Evolutionary conservation across 2,888 invertebrate species (phyloP).

Genomic region (Zootermopsis nevadensis): DNA sequence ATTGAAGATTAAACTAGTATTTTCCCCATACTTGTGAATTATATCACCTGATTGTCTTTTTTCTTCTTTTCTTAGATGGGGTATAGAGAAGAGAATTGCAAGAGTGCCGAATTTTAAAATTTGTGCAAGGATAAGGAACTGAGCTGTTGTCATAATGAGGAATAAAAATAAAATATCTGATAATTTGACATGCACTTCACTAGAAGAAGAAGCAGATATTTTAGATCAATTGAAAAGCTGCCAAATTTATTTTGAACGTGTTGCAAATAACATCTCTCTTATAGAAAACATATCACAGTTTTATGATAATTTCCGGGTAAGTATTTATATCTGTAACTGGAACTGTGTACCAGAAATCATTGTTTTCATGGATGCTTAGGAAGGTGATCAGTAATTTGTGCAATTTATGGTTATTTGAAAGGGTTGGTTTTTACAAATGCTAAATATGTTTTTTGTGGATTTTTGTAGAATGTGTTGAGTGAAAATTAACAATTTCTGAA

Average conservation of each 20-base stretch:
- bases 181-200: background rate
- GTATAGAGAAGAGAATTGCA: slow-evolving; percentile 31
- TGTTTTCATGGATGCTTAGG: too few relatives aligned
- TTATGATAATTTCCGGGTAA: slow-evolving; percentile 20
- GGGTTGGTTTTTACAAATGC: too few relatives aligned
- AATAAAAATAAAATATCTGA: background rate
- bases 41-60: too few relatives aligned
- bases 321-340: background rate
- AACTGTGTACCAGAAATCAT: too few relatives aligned
- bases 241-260: slow-evolving; percentile 1
- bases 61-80: slow-evolving; percentile 35
- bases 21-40: too few relatives aligned
- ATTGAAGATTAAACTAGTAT: too few relatives aligned
- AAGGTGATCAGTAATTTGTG: too few relatives aligned
- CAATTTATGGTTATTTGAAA: too few relatives aligned
- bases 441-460: too few relatives aligned
- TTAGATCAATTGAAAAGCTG: slow-evolving; percentile 21
- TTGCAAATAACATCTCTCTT: background rate
- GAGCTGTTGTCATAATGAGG: slow-evolving; percentile 2
- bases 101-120: slow-evolving; percentile 33
- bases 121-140: background rate
- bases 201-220: background rate
- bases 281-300: background rate
- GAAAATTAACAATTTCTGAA: too few relatives aligned
- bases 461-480: too few relatives aligned